Evolutionary conservation across 2,888 invertebrate species (phyloP), one percentile per base, ranked within the genome.

Genomic region (Eristalis intricaria): DNA sequence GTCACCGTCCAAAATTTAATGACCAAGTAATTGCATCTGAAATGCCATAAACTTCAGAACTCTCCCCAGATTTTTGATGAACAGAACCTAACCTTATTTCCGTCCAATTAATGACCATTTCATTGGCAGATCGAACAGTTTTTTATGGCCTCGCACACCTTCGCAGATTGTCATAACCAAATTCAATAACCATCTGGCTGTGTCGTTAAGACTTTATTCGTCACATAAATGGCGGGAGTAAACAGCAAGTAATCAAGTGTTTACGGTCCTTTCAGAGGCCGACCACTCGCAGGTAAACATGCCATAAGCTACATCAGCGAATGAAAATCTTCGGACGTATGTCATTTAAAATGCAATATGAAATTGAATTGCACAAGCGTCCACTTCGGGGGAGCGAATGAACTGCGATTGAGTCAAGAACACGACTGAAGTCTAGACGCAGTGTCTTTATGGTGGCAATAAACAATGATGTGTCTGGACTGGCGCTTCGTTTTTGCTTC

Each of bases 391-490:
- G 8, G 15, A 35, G 32, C 26, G 60, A 26, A 63, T 64, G 64
- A 22, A 64, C 22, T 19, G 10, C 10, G 15, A 32, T 32, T 2
- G 19, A 61, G 61, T 61, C 19, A 32, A 22, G 35, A 35, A n/a
- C 38, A 23, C 38, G 38, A 26, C 40, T 22, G 35, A 40, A 26
- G 65, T 66, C 65, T 66, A 66, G 65, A 66, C 65, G 50, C 50
- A 66, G 15, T 23, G 65, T 66, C 65, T 66, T 66, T 66, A 66
- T 66, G 35, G 65, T n/a, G 23, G 65, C 35, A 40, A 66, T 66
- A 66, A 66, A 66, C 65, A 66, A 66, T 65, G 65, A n/a, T 40
- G 23, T 40, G 38, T 65, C 40, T 22, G 40, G 23, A 65, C 38
- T 50, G 50, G 19, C 50, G 19, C 19, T 50, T 50, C 19, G n/a